Evolutionary conservation across 2,888 invertebrate genomes (phyloP).

Genomic region (Andrena praecox): DNA sequence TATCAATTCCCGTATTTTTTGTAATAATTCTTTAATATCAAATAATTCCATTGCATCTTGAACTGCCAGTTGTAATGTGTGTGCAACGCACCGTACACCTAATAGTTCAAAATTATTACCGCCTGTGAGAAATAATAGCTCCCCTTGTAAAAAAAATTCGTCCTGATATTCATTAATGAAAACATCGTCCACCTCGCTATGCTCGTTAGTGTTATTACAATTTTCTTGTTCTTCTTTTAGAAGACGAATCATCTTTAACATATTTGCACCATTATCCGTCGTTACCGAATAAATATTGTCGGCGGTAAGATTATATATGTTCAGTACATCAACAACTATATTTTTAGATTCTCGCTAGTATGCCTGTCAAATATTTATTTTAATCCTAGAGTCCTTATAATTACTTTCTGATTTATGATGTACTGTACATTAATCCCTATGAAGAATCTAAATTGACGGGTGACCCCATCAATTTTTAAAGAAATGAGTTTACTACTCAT

Average conservation of each 20-base stretch:
- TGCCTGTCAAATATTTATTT: background rate
- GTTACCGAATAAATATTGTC: background rate
- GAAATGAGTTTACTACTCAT: background rate
- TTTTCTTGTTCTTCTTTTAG: background rate
- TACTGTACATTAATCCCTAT: background rate
- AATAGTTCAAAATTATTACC: background rate
- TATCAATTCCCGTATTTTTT: background rate
- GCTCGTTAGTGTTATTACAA: background rate
- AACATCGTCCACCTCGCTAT: too few relatives aligned
- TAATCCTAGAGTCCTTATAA: background rate
- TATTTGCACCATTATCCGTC: conserved; percentile 3
- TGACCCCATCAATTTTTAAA: background rate
- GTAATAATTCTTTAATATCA: background rate
- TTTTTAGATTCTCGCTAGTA: background rate
- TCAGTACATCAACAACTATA: background rate
- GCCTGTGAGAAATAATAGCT: too few relatives aligned
- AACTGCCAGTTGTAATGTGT: background rate
- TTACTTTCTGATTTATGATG: background rate
- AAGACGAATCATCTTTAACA: background rate
- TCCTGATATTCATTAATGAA: too few relatives aligned
- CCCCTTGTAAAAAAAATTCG: too few relatives aligned
- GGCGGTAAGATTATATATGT: too few relatives aligned
- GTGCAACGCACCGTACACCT: background rate
- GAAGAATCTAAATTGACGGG: background rate
- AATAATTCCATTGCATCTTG: background rate